Conservation (phyloP, 2,113 vertebrate genomes). For the Campylorhamphus procurvoides region DNA sequence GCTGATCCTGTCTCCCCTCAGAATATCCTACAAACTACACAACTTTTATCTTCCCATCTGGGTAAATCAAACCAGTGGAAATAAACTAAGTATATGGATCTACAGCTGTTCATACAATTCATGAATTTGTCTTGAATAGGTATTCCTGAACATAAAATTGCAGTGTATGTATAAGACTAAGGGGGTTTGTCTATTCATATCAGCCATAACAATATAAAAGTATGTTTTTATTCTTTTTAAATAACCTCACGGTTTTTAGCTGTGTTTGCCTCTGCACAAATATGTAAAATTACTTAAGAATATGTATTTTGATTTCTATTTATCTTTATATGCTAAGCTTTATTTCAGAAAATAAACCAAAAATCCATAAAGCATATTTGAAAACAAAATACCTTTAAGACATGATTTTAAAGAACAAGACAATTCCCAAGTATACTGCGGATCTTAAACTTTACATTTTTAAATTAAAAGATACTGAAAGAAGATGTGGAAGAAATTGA, state of each 20-base stretch:
- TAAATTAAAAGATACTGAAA: neutral
- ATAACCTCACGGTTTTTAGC: neutral
- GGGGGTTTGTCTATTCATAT: neutral
- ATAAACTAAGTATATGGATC: neutral
- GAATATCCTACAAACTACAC: neutral
- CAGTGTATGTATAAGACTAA: fast-evolving
- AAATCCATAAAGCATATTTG: neutral
- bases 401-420: neutral
- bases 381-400: neutral
- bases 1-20: neutral
- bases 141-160: neutral
- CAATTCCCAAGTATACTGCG: neutral
- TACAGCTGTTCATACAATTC: neutral
- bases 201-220: neutral
- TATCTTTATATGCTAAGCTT: neutral
- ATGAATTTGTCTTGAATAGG: neutral
- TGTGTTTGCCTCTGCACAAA: neutral
- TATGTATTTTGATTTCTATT: neutral
- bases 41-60: neutral
- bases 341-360: neutral
- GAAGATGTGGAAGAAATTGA: neutral
- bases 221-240: neutral
- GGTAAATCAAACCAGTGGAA: neutral
- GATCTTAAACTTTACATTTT: neutral
- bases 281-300: neutral